Evolutionary conservation across 2,113 vertebrate genomes (phyloP), one percentile per base, ranked within the genome.

Genomic region (Ondatra zibethicus): DNA sequence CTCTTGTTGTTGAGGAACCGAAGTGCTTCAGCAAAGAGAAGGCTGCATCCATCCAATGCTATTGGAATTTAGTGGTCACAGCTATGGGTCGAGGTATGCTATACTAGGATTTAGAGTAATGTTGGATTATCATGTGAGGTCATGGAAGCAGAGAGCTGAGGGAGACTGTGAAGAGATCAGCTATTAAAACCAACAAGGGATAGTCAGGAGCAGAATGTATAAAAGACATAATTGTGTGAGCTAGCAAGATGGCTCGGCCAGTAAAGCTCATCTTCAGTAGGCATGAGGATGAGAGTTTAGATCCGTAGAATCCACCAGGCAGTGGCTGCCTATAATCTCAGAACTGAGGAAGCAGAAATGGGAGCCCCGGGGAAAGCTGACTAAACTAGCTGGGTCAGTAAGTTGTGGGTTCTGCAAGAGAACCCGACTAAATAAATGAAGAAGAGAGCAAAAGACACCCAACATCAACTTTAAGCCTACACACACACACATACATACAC

Each of bases 181-280:
- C 39, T 58, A 82, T 86, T 39, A 78, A 77, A 86, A 93, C 14
- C 25, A 23, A 31, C n/a, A 70, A 42, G n/a, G 17, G 45, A 27
- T 55, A 4, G 29, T 13, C 33, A 45, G 33, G 27, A 76, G 27
- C 9, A 33, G 45, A 33, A 27, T 16, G 19, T 12, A 2, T 23
- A 84, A 58, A n/a, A 86, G 17, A 42, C n/a, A 36, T 47, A 47
- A 42, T 50, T 10, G 13, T 25, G 31, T 2, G 31, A 68, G 17
- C 42, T 68, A 42, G 9, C 9, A 68, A 66, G 5, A 0, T 27
- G 6, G 23, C 63, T 66, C 10, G 0, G 9, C 1, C 3, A 19
- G 31, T 47, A 25, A 66, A 36, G 5, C 9, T 50, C 31, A 50
- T 36, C 6, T 29, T 14, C 1, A 0, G 31, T 65, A 68, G 50